phyloP scores from a whole-genome alignment of 2,888 invertebrate species.

The Chromoteleia sp. region DNA sequence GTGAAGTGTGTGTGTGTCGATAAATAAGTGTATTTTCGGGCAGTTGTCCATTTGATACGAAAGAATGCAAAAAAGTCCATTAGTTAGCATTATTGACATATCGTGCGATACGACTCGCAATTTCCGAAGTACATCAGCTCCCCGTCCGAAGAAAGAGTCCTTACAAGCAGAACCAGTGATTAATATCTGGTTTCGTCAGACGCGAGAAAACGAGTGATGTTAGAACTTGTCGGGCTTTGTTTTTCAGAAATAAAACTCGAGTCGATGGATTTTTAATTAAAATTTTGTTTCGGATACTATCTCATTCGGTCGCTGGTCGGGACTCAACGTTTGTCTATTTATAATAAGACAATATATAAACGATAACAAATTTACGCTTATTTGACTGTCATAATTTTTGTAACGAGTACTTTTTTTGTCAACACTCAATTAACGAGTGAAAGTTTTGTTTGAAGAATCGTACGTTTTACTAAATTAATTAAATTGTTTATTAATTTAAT shows the following conservation, averaged over 20 bases:
- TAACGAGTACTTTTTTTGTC: too few species aligned
- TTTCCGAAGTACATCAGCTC: slow-evolving; percentile 52
- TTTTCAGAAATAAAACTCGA: not conserved
- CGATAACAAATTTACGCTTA: too few species aligned
- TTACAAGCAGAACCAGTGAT: slow-evolving; percentile 56
- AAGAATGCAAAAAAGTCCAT: slow-evolving; percentile 58
- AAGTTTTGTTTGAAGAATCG: too few species aligned
- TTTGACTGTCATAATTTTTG: too few species aligned
- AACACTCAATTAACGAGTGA: too few species aligned
- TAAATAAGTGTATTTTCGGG: slow-evolving; percentile 62
- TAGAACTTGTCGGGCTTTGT: not conserved
- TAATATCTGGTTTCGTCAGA: slow-evolving; percentile 50
- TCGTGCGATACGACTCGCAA: slow-evolving; percentile 51
- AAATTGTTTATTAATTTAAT: too few species aligned
- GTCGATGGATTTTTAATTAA: slow-evolving; percentile 25
- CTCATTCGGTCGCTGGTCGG: too few species aligned
- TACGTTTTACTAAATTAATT: too few species aligned
- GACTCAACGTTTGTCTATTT: too few species aligned
- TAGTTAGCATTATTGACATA: slow-evolving; percentile 52
- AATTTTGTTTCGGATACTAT: too few species aligned
- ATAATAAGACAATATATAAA: too few species aligned
- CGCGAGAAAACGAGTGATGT: slow-evolving; percentile 21
- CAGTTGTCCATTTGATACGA: slow-evolving; percentile 47
- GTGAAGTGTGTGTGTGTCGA: slow-evolving; percentile 22
- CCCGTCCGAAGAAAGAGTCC: slow-evolving; percentile 17